Evolutionary conservation across 1,140 invertebrate species (phyloP).

Genomic region (Penaeus vannamei): DNA sequence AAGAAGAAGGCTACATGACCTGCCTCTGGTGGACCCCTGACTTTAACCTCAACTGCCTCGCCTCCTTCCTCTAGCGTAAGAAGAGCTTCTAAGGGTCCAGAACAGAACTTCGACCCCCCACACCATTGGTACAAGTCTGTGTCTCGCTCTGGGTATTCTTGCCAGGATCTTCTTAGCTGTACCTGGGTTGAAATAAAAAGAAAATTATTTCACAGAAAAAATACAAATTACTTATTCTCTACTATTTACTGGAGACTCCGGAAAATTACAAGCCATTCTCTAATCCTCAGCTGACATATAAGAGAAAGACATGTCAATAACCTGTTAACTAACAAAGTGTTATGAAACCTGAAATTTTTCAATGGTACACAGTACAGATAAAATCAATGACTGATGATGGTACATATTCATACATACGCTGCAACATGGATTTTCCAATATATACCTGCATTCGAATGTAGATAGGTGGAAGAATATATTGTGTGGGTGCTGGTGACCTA

Average conservation of each 20-base stretch:
- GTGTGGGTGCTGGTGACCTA: conserved; percentile 75
- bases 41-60: conserved; percentile 81
- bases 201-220: not conserved
- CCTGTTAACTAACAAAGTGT: too few relatives aligned
- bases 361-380: not conserved
- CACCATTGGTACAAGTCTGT: conserved; percentile 86
- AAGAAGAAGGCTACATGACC: conserved; percentile 81
- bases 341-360: too few relatives aligned
- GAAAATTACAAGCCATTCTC: not conserved
- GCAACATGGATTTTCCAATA: not conserved
- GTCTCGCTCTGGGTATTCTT: conserved; percentile 75
- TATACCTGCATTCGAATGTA: conserved; percentile 82
- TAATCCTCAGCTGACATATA: too few relatives aligned
- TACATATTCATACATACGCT: not conserved
- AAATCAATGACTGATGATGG: not conserved
- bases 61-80: conserved; percentile 80
- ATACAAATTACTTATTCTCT: conserved; percentile 23
- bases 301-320: too few relatives aligned
- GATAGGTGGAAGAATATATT: conserved; percentile 77
- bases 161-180: conserved; percentile 78
- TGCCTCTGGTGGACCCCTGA: conserved; percentile 79
- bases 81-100: conserved; percentile 81
- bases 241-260: too few relatives aligned
- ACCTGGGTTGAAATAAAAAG: conserved; percentile 72
- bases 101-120: conserved; percentile 84